Base-by-base conservation (phyloP, 2,888 invertebrate genomes). In the Leptinotarsa haldemani region DNA sequence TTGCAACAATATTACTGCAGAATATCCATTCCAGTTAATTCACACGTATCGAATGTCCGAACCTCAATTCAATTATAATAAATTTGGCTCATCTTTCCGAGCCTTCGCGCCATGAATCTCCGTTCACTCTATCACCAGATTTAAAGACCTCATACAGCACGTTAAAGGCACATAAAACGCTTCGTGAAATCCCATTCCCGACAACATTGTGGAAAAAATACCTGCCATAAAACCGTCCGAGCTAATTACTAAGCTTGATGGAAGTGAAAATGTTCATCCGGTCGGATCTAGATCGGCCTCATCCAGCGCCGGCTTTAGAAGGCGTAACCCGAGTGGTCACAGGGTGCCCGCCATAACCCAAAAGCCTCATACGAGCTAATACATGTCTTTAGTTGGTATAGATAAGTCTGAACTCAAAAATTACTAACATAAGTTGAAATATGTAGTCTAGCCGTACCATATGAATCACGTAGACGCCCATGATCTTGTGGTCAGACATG, bases 141-240 rank as follows among this genome's bases (percentile, higher is more conserved):
- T 40, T 30, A 61, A 40, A 61, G 25, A 61, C 16, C 61, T 16
- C 61, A 61, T 61, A 61, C 25, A 9, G 18, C 18, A 25, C 61
- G 16, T 61, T 61, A n/a, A 61, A 61, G 25, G 18, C 61, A 30
- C 61, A 61, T 61, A 40, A 61, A 61, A 61, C 40, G 61, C 30
- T 61, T 61, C 61, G 40, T 40, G 5, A n/a, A 61, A 61, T n/a
- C 61, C 40, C 30, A 61, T 61, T 61, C 61, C 61, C 15, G 12
- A 30, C 61, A 61, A 61, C 61, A 61, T 61, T 40, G 25, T 40
- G 61, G 61, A 61, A 30, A 61, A 61, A 61, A 61, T 61, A 40
- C 61, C 61, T 61, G 61, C 61, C 18, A 61, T 61, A 61, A 61
- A 61, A 61, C 61, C 20, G 61, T 61, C 61, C 30, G 30, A 18